Base-by-base conservation (phyloP, 2,888 invertebrate species). In the Xanthostigma xanthostigma region DNA sequence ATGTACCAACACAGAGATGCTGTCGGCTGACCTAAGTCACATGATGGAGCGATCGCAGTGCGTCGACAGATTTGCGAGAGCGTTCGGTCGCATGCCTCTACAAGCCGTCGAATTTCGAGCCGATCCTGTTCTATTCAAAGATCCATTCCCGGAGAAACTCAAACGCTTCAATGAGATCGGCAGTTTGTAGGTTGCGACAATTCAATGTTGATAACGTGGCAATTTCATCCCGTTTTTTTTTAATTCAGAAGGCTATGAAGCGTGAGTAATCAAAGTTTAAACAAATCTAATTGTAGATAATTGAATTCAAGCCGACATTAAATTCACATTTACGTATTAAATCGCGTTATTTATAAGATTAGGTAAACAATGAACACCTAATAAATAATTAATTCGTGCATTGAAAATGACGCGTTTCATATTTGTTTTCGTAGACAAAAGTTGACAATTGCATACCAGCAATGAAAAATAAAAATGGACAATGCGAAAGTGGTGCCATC, bases 31-130 rank as follows among this genome's bases (percentile, higher is more conserved):
- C 68, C 75, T 87, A 36, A 82, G 84, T 35, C 95, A 96, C 64
- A 93, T 96, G 93, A 79, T 87, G 3, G 90, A 90, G 62, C 73
- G 96, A 5, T 91, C 94, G 0, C 83, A 86, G 33, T 96, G 95
- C 63, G 86, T 96, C 39, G 87, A 90, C 62, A 68, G 72, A 55
- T 75, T 75, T 54, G 76, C 87, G 0, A 71, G 76, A 45, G 77
- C 84, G 14, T 95, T 90, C 65, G 89, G 90, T 0, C 75, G 76
- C 39, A 91, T 94, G 89, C 91, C 95, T 0, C 69, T 96, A 9
- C 78, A 79, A 57, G 76, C 86, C 0, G 86, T 94, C 0, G 94
- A 96, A 68, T 96, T 93, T 68, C 71, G 96, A 42, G 95, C 93
- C 0, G 96, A 96, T 70, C 95, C 96, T 1, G 86, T 96, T 3